Evolutionary conservation across 2,113 vertebrate species (phyloP), one percentile per base, ranked within the genome.

Genomic region (Catharus minimus): DNA sequence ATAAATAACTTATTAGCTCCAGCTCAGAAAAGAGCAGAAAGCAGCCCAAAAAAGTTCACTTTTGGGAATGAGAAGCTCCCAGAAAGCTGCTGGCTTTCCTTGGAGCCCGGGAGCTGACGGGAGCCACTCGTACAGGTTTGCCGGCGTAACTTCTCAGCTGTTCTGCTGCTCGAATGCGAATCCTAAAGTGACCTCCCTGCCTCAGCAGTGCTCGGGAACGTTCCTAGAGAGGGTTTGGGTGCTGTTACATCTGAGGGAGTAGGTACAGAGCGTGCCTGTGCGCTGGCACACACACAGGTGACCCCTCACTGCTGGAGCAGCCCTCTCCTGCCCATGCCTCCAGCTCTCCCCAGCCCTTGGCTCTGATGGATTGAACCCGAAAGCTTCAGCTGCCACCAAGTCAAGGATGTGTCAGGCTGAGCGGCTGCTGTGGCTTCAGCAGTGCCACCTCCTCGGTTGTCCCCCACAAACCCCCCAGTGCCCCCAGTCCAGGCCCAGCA

Each of bases 121-220:
- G 36, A 52, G 76, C 74, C 81, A 89, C 90, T 93, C 88, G 22
- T 26, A 32, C 57, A 95, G 93, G 83, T 95, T 95, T 92, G 58
- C 79, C 30, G 3, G 30, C 5, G 8, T 1, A 96, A 90, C 71
- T 87, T 88, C 80, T 81, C 91, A 58, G 57, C 64, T 80, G 10
- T 49, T 44, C 23, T 15, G 41, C 76, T 83, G 52, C 90, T 88
- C 17, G 15, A 90, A 86, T 13, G 39, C 2, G 8, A 67, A 94
- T 91, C 96, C 95, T 92, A 89, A 72, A 90, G 61, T 91, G 87
- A 95, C 96, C 89, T 93, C 73, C 76, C 84, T 52, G 88, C 72
- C 86, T 55, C 5, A 64, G 60, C 36, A 26, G 23, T 0, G 67
- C 79, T 49, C 5, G 47, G 1, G 27, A 82, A 23, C 27, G 82